Conservation (phyloP, 2,797 vertebrate species). For the Spheniscus humboldti region DNA sequence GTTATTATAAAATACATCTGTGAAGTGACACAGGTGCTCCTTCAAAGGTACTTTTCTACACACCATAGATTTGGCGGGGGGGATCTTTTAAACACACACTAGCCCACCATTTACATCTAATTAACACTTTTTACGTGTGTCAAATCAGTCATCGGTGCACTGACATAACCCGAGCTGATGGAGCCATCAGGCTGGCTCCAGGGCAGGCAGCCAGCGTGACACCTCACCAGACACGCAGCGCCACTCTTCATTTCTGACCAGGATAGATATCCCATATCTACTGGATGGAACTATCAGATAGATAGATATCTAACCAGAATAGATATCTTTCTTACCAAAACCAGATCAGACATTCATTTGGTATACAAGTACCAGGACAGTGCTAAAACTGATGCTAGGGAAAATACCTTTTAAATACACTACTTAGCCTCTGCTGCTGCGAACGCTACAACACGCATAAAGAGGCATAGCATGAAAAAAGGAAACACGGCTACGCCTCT, state of each 20-base stretch:
- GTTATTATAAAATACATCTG: not conserved
- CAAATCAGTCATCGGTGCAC: fast-evolving
- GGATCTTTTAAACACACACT: not conserved
- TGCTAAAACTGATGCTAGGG: not conserved
- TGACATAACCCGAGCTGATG: not conserved
- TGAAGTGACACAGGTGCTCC: not conserved
- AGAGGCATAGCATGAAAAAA: not conserved
- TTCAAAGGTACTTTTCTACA: not conserved
- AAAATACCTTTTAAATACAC: not conserved
- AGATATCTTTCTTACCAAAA: not conserved
- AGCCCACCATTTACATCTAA: not conserved
- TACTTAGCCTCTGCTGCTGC: not conserved
- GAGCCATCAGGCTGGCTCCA: not conserved
- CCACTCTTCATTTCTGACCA: not conserved
- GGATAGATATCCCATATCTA: not conserved
- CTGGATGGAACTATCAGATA: not conserved
- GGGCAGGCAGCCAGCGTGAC: not conserved
- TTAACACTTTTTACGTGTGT: not conserved
- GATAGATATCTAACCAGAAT: not conserved
- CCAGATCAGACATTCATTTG: not conserved
- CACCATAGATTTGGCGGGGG: not conserved
- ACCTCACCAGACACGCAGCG: not conserved
- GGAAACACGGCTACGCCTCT: not conserved
- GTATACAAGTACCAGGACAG: fast-evolving
- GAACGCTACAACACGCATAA: fast-evolving